Conservation (phyloP, 1,140 invertebrate genomes). For the Pantala flavescens region DNA sequence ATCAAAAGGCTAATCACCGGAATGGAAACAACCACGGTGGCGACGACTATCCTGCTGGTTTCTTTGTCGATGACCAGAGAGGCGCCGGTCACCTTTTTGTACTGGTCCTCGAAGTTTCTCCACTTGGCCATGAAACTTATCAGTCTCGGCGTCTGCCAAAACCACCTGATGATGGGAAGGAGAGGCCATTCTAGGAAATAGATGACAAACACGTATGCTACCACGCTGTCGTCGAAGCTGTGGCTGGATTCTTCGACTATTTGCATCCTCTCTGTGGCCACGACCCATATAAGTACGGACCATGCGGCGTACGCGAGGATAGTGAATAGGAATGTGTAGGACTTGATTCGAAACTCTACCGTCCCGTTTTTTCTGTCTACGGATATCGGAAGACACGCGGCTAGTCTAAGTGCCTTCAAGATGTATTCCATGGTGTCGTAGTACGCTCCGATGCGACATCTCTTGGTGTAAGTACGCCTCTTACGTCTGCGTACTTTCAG, state of each 20-base stretch:
- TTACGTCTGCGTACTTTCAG: background rate
- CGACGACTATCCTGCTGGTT: background rate
- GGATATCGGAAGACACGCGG: background rate
- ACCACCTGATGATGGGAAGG: background rate
- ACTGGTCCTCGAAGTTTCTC: background rate
- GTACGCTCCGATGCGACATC: background rate
- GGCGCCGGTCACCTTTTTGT: background rate
- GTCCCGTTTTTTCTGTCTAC: background rate
- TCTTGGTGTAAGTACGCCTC: background rate
- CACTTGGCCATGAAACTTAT: background rate
- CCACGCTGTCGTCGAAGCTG: constrained; percentile 1
- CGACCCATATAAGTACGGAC: background rate
- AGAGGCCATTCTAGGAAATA: background rate
- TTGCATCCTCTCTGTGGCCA: background rate
- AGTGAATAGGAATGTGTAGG: background rate
- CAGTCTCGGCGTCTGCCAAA: background rate
- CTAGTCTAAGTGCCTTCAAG: background rate
- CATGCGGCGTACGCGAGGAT: background rate
- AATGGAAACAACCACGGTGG: background rate
- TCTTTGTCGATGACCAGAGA: background rate
- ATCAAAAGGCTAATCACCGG: background rate
- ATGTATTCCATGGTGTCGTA: background rate
- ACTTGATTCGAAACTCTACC: background rate
- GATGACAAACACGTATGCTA: background rate
- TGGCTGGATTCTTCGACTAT: background rate